Base-by-base conservation (phyloP, 2,888 invertebrate species). In the Cryptocheilus praepositus region DNA sequence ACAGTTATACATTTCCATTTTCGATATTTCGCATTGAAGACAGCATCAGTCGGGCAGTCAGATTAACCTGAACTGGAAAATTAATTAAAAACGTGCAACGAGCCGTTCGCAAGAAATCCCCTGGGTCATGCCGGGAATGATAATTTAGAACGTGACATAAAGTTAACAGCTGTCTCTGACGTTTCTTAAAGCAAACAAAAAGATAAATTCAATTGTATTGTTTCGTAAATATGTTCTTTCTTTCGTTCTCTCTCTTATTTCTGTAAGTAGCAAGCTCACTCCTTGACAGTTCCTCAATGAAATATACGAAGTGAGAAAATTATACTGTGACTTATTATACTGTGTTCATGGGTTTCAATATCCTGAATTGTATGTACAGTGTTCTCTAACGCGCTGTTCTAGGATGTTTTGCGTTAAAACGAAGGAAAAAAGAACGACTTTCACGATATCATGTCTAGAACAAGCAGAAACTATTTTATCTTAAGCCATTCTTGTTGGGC, bases 51-150 rank as follows among this genome's bases (percentile, higher is more conserved):
- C 16, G 15, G 43, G 13, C 8, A 36, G 36, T 7, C 8, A 36
- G 4, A 36, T 1, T 36, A 36, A 61, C 25, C 16, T 49, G 16
- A 18, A 49, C 5, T 8, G 16, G 8, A 49, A 25, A 18, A 11
- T 11, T 4, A 1, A 18, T 49, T 5, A 25, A 25, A 25, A 5
- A 36, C 1, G 36, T 36, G 36, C 36, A 7, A 4, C 7, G 13
- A 36, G 1, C 11, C 36, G 36, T 11, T 36, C 36, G 13, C 36
- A 36, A 65, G 71, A 83, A 85, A 85, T 85, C 81, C 85, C 85
- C 86, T 84, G 85, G 84, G 73, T 86, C 82, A 81, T 81, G 80
- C 74, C 53, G 76, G 72, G 76, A 74, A 74, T 15, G 7, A 61
- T 25, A 21, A 49, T 52, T 36, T 58, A 36, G 36, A 36, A 61